phyloP scores from a whole-genome alignment of 1,140 invertebrate species.

The Battus philenor region DNA sequence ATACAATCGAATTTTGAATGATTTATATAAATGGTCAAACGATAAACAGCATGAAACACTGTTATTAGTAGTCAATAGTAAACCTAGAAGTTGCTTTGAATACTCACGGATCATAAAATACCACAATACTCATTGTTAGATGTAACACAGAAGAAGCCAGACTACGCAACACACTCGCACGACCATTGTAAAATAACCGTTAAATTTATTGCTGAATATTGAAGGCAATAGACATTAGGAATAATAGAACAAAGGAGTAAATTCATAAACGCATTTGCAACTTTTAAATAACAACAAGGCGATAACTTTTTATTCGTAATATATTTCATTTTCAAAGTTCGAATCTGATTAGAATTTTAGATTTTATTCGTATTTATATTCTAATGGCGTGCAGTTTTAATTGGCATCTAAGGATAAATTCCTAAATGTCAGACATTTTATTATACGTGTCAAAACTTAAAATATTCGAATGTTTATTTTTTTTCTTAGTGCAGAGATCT shows the following conservation, averaged over 20 bases:
- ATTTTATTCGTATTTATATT: too few species aligned
- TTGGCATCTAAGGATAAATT: too few species aligned
- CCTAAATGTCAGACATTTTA: too few species aligned
- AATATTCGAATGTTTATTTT: too few species aligned
- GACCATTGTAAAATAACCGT: slow-evolving; percentile 4
- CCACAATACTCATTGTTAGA: slow-evolving; percentile 29
- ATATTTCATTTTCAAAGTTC: not conserved
- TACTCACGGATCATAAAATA: slow-evolving; percentile 16
- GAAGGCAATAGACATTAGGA: not conserved
- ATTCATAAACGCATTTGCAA: not conserved
- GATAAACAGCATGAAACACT: slow-evolving; percentile 15
- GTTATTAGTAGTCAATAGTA: slow-evolving; percentile 21
- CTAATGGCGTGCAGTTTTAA: too few species aligned
- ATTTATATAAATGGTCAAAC: not conserved
- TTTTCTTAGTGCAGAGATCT: too few species aligned
- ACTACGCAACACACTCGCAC: not conserved
- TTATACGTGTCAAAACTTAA: too few species aligned
- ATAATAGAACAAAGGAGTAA: not conserved
- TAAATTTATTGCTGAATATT: slow-evolving; percentile 1
- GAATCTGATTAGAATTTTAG: not conserved
- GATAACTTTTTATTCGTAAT: too few species aligned
- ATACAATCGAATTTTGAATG: too few species aligned
- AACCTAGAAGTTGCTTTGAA: slow-evolving; percentile 18
- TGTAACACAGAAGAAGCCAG: slow-evolving; percentile 16
- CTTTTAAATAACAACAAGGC: not conserved